These are phyloP conservation scores for Drosophila miranda DNA, from an alignment of 1,140 invertebrate species.

Conservation along the genomic window DNA sequence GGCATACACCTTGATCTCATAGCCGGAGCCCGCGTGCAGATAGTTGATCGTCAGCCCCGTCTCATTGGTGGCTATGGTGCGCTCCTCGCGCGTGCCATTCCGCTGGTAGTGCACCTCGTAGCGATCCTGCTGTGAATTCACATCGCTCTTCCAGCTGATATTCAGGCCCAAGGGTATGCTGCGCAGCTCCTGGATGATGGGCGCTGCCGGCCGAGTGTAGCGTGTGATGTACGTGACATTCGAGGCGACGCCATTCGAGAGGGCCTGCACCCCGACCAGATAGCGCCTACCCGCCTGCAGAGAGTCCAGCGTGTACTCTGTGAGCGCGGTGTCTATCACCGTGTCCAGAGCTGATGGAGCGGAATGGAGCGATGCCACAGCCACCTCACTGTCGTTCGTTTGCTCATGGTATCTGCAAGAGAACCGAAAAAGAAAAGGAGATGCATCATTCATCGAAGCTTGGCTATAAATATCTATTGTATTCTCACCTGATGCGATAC, in stretches of 20 bases:
- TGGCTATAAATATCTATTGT: no score
- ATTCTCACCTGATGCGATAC: slow-evolving; percentile 86
- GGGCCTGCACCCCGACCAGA: slow-evolving; percentile 90
- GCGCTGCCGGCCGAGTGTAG: slow-evolving; percentile 91
- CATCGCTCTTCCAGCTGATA: slow-evolving; percentile 96
- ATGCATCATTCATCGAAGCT: background rate
- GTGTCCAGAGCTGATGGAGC: slow-evolving; percentile 87
- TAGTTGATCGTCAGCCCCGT: slow-evolving; percentile 89
- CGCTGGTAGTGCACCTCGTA: slow-evolving; percentile 92
- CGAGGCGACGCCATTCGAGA: slow-evolving; percentile 91
- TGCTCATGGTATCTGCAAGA: slow-evolving; percentile 89
- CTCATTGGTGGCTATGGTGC: slow-evolving; percentile 86
- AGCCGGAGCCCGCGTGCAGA: slow-evolving; percentile 93
- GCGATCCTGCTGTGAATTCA: slow-evolving; percentile 94
- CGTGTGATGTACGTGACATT: slow-evolving; percentile 88
- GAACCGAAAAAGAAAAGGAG: background rate
- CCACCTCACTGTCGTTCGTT: slow-evolving; percentile 85
- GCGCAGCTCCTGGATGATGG: slow-evolving; percentile 92
- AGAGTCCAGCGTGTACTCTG: slow-evolving; percentile 87
- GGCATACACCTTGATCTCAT: slow-evolving; percentile 94
- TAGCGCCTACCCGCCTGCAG: slow-evolving; percentile 94
- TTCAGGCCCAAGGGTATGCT: slow-evolving; percentile 89
- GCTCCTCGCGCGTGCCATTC: slow-evolving; percentile 89
- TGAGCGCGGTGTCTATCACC: slow-evolving; percentile 85
- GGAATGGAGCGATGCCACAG: slow-evolving; percentile 51